These are phyloP conservation scores for Metridium senile DNA, from an alignment of 92 coral and sea anemone species.

Conservation along the genomic window DNA sequence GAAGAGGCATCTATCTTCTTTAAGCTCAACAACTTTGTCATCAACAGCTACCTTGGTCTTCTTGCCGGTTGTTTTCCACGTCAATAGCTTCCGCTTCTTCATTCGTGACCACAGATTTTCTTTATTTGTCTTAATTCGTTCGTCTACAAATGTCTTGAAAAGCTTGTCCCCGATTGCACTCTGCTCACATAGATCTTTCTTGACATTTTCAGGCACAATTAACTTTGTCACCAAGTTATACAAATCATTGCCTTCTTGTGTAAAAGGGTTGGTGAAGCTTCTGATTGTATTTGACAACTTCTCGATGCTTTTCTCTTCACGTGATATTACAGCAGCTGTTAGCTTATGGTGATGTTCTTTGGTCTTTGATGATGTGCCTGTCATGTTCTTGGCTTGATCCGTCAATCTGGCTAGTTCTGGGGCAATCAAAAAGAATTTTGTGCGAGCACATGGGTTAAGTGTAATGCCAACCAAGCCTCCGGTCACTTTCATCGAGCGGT, in stretches of 20 bases:
- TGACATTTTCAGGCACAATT: constrained; percentile 33
- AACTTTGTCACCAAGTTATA: constrained; percentile 34
- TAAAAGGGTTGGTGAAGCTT: constrained; percentile 43
- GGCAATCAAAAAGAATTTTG: neutral
- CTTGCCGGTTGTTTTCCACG: constrained; percentile 41
- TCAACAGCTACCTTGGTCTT: constrained; percentile 35
- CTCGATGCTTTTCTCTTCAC: constrained; percentile 11
- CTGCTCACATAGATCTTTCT: constrained; percentile 26
- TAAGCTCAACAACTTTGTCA: constrained; percentile 29
- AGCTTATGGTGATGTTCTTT: neutral
- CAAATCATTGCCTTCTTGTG: constrained; percentile 12
- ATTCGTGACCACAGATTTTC: constrained; percentile 37
- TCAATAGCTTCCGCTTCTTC: constrained; percentile 50
- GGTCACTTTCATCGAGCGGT: neutral
- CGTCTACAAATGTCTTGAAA: constrained; percentile 42
- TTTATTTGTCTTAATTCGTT: constrained; percentile 32
- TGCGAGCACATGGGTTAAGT: neutral
- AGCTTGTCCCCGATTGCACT: constrained; percentile 27
- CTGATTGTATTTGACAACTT: constrained; percentile 22
- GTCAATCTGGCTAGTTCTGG: neutral
- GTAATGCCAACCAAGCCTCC: neutral
- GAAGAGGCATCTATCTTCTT: constrained; percentile 47
- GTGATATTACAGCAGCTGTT: neutral
- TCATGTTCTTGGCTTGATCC: neutral
- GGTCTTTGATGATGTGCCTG: neutral